phyloP scores from a whole-genome alignment of 2,888 invertebrate species.

The Drosophila acutilabella region DNA sequence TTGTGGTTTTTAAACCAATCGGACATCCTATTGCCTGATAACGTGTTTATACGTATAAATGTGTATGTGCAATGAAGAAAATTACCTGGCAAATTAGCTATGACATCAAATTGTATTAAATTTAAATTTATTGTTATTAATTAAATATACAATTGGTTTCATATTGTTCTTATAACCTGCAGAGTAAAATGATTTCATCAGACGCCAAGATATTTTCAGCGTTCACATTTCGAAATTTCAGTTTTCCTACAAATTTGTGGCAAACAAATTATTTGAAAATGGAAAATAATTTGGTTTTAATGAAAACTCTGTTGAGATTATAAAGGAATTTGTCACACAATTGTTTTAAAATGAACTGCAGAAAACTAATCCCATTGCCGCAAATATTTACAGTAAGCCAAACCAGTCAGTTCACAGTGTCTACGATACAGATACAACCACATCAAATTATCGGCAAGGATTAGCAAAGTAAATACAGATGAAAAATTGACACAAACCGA shows the following conservation, averaged over 20 bases:
- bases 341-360: constrained; percentile 26
- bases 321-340: constrained; percentile 28
- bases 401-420: constrained; percentile 7
- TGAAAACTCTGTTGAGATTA: constrained; percentile 16
- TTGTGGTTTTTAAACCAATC: constrained; percentile 14
- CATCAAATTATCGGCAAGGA: constrained; percentile 59
- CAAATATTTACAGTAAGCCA: constrained; percentile 40
- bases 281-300: constrained; percentile 25
- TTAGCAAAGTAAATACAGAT: constrained; percentile 59
- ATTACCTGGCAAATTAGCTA: constrained; percentile 9
- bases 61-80: constrained; percentile 2
- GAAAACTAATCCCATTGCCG: constrained; percentile 30
- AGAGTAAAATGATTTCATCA: too few relatives aligned
- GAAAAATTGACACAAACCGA: constrained; percentile 42
- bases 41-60: neutral
- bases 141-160: neutral
- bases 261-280: constrained; percentile 6
- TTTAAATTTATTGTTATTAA: neutral
- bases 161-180: too few relatives aligned
- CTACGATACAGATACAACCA: constrained; percentile 21
- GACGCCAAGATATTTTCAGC: neutral
- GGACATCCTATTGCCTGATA: constrained; percentile 6
- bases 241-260: constrained; percentile 5
- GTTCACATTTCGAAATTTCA: neutral
- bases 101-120: neutral